Evolutionary conservation across 2,113 vertebrate genomes (phyloP).

Genomic region (Nicator chloris): DNA sequence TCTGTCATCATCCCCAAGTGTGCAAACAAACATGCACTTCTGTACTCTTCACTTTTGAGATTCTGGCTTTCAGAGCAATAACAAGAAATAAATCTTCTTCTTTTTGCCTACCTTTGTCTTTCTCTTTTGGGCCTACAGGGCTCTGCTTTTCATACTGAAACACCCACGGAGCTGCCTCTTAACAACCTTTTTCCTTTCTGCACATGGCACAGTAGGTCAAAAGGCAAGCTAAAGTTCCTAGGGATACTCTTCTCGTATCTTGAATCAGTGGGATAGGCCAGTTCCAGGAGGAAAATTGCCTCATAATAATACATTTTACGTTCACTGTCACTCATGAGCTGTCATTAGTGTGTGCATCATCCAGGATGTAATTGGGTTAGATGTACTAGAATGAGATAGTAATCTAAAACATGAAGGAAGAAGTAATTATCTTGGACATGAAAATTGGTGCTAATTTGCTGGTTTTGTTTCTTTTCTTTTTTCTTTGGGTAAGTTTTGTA

Average conservation of each 20-base stretch:
- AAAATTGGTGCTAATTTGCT: slow-evolving; percentile 59
- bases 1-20: not conserved
- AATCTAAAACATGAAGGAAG: slow-evolving; percentile 46
- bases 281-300: not conserved
- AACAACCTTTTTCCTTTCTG: not conserved
- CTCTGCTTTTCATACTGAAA: slow-evolving; percentile 8
- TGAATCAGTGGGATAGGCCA: not conserved
- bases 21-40: not conserved
- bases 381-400: slow-evolving; percentile 44
- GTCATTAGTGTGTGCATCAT: slow-evolving; percentile 36
- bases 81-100: not conserved
- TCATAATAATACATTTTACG: not conserved
- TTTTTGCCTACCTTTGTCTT: not conserved
- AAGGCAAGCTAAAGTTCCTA: not conserved
- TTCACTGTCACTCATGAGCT: slow-evolving; percentile 43
- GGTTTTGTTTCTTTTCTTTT: slow-evolving; percentile 44
- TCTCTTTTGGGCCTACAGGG: not conserved
- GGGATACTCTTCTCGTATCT: not conserved
- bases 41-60: not conserved
- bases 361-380: slow-evolving; percentile 40
- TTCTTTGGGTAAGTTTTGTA: slow-evolving; percentile 9
- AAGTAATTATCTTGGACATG: slow-evolving; percentile 50
- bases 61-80: slow-evolving; percentile 8
- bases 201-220: not conserved
- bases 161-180: not conserved